Base-by-base conservation (phyloP, 2,113 vertebrate genomes). In the Nestor notabilis region DNA sequence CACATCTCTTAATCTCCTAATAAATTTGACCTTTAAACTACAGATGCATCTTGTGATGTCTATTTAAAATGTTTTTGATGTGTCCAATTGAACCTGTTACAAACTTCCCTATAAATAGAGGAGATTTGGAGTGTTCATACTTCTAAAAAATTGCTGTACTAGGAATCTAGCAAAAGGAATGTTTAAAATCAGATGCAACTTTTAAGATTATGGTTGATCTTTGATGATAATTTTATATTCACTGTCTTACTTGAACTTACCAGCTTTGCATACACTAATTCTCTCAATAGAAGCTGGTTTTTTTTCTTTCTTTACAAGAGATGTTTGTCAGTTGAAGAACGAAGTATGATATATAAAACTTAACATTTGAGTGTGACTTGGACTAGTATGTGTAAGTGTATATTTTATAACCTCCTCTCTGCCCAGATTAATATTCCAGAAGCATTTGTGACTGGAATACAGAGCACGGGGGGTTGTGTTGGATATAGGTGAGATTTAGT, bases 21-120 rank as follows among this genome's bases (percentile, higher is more conserved):
- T 99, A 99, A 99, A 99, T 97, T 96, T 98, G 96, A 98, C 97
- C 97, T 98, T 98, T 97, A 98, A 98, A 97, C 93, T 96, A 82
- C 95, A 97, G 94, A 96, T 97, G 94, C 61, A 96, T 97, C 95
- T 97, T 98, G 95, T 97, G 81, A 90, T 97, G 96, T 98, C 97
- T 98, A 95, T 98, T 98, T 98, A 97, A 98, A 98, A 98, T 98
- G 94, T 92, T 98, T 98, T 97, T 98, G 95, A 98, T 97, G 95
- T 98, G 93, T 98, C 87, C 89, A 95, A 66, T 96, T 97, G 96
- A 98, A 97, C 92, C 97, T 97, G 94, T 97, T 98, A 89, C 70
- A 96, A 97, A 79, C 97, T 97, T 98, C 70, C 95, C 92, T 98
- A 93, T 97, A 97, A 84, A 97, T 50, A 98, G 97, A 96, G 78